These are phyloP conservation scores for Stenodema calcarata DNA, from an alignment of 2,888 invertebrate genomes.

Conservation along the genomic window DNA sequence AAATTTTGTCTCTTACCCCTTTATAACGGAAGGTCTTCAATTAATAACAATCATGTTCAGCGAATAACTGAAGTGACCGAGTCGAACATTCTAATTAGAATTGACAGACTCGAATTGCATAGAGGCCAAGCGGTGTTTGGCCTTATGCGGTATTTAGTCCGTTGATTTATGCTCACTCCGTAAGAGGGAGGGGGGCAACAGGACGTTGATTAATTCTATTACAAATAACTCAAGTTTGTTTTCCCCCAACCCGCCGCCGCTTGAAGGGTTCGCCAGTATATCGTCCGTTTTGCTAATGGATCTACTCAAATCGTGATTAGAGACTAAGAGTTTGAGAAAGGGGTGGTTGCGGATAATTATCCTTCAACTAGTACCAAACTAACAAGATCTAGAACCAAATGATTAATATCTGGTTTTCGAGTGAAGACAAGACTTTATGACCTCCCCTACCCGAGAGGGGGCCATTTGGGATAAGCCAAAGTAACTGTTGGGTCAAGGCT, in stretches of 20 bases:
- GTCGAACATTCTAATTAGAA: neutral
- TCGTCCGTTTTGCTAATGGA: slow-evolving; percentile 52
- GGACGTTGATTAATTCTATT: slow-evolving; percentile 55
- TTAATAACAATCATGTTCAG: too few species aligned
- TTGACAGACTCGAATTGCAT: neutral
- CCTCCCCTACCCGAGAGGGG: neutral
- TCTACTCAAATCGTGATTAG: slow-evolving; percentile 55
- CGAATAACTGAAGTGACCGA: too few species aligned
- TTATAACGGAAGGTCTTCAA: too few species aligned
- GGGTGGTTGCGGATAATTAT: slow-evolving; percentile 52
- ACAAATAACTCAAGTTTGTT: slow-evolving; percentile 54
- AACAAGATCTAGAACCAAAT: slow-evolving; percentile 49
- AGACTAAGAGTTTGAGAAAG: slow-evolving; percentile 48
- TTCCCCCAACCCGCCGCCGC: neutral
- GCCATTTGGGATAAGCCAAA: slow-evolving; percentile 10
- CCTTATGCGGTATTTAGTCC: slow-evolving; percentile 34
- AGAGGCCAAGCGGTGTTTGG: neutral
- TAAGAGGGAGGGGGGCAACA: neutral
- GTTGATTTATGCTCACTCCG: slow-evolving; percentile 45
- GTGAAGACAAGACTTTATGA: slow-evolving; percentile 35
- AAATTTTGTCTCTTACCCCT: too few species aligned
- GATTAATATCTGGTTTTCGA: slow-evolving; percentile 44
- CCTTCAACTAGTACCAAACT: slow-evolving; percentile 54
- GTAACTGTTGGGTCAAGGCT: neutral
- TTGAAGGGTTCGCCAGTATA: slow-evolving; percentile 37